Percentiles rank a stretch among this genome's conserved stretches.
Evolutionary conservation across 2,797 vertebrate genomes (phyloP).

Genomic region (Botia almorhae): DNA sequence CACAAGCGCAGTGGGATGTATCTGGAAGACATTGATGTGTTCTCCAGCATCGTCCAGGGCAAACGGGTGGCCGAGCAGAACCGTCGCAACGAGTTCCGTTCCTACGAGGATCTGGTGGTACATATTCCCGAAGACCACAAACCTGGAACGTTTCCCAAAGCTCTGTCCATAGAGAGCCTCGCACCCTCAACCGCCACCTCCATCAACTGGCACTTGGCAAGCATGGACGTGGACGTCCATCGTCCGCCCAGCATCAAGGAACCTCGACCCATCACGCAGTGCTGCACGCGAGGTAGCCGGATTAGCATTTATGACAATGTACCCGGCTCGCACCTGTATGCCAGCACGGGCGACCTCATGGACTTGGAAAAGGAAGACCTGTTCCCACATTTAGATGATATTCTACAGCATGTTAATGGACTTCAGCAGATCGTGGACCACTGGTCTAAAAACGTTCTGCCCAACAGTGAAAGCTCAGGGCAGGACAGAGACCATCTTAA

Average conservation of each 20-base stretch:
- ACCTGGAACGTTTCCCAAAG: slow-evolving; percentile 97
- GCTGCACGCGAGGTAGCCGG: slow-evolving; percentile 89
- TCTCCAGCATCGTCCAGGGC: slow-evolving; percentile 75
- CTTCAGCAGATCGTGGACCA: slow-evolving; percentile 91
- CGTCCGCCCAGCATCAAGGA: slow-evolving; percentile 77
- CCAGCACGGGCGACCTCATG: slow-evolving; percentile 94
- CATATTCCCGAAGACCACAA: slow-evolving; percentile 98
- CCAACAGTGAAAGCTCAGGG: slow-evolving; percentile 72
- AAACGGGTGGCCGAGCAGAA: slow-evolving; percentile 81
- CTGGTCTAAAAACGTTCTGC: slow-evolving; percentile 90
- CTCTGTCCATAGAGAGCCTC: slow-evolving; percentile 95
- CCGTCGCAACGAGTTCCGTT: slow-evolving; percentile 87
- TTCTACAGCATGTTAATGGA: slow-evolving; percentile 91
- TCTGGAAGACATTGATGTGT: slow-evolving; percentile 91
- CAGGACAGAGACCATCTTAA: slow-evolving; percentile 68
- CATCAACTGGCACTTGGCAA: slow-evolving; percentile 85
- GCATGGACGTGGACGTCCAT: slow-evolving; percentile 78
- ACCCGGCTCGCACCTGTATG: slow-evolving; percentile 92
- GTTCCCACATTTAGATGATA: slow-evolving; percentile 92
- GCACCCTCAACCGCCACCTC: slow-evolving; percentile 81
- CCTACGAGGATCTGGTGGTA: slow-evolving; percentile 93
- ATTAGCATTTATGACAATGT: slow-evolving; percentile 98
- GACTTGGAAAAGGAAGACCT: slow-evolving; percentile 93
- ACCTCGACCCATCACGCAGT: slow-evolving; percentile 76
- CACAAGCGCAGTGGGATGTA: slow-evolving; percentile 95